phyloP scores from a whole-genome alignment of 1,140 invertebrate genomes.

The Trichomalopsis sarcophagae region DNA sequence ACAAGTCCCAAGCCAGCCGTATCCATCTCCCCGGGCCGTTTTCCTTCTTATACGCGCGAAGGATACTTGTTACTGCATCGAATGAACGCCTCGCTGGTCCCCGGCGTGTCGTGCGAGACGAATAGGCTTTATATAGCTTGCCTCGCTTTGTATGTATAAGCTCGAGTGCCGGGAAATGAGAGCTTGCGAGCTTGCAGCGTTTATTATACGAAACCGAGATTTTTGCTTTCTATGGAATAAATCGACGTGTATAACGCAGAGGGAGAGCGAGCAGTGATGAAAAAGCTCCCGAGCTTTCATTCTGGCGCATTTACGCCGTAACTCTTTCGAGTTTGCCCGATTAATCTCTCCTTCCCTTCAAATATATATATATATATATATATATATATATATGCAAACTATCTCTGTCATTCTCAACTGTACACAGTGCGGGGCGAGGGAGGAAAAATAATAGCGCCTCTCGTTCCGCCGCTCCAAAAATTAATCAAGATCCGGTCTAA shows the following conservation, averaged over 20 bases:
- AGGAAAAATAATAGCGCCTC: not conserved
- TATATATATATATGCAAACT: not conserved
- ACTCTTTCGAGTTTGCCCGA: slow-evolving; percentile 22
- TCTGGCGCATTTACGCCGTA: no score
- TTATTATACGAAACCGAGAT: no score
- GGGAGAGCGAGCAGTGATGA: not conserved
- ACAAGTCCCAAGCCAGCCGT: slow-evolving; percentile 36
- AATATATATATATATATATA: not conserved
- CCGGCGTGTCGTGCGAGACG: slow-evolving; percentile 29
- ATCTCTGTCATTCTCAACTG: not conserved
- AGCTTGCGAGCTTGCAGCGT: not conserved
- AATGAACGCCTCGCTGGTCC: slow-evolving; percentile 1
- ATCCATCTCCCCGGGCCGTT: not conserved
- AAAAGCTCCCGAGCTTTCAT: not conserved
- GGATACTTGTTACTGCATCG: not conserved
- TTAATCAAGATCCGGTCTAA: slow-evolving; percentile 47
- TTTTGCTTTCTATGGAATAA: no score
- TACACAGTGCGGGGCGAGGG: not conserved
- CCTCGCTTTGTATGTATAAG: slow-evolving; percentile 30
- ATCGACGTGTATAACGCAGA: not conserved
- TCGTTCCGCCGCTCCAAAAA: slow-evolving; percentile 10
- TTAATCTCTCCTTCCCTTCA: slow-evolving; percentile 21
- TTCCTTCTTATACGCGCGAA: not conserved
- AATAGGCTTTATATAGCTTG: slow-evolving; percentile 3
- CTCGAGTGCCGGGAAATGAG: not conserved